phyloP scores from a whole-genome alignment of 2,797 vertebrate genomes.

The Fringilla coelebs region DNA sequence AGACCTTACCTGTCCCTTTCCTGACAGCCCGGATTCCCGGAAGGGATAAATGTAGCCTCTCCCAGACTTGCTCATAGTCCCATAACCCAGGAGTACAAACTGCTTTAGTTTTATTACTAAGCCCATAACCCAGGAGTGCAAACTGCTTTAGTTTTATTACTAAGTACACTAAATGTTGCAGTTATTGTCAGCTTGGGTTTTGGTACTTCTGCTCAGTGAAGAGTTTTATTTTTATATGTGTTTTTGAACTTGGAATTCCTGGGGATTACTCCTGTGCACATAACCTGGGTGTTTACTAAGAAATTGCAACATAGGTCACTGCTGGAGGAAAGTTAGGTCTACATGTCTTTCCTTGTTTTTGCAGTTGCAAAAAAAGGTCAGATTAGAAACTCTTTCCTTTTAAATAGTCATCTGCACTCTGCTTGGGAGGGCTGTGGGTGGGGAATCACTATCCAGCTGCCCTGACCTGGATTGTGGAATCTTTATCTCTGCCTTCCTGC shows the following conservation, averaged over 20 bases:
- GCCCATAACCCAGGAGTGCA: not conserved
- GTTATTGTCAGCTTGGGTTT: not conserved
- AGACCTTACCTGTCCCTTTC: not conserved
- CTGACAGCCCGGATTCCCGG: not conserved
- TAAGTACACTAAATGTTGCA: not conserved
- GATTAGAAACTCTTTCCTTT: not conserved
- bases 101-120: not conserved
- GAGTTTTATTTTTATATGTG: not conserved
- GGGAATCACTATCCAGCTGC: not conserved
- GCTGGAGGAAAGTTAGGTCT: not conserved
- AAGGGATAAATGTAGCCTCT: not conserved
- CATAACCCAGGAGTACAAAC: not conserved
- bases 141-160: not conserved
- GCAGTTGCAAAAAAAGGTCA: not conserved
- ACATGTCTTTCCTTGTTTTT: not conserved
- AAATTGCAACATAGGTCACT: not conserved
- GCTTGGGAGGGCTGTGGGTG: not conserved
- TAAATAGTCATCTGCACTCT: not conserved
- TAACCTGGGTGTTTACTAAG: not conserved
- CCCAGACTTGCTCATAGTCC: not conserved
- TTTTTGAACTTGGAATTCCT: not conserved
- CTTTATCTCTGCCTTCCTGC: not conserved
- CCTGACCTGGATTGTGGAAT: not conserved
- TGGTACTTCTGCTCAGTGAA: not conserved
- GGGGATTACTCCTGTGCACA: fast-evolving